A percentile compares a stretch with the other conserved stretches of the same genome.
Evolutionary conservation across 2,888 invertebrate species (phyloP).

Genomic region (Gari tellinella): DNA sequence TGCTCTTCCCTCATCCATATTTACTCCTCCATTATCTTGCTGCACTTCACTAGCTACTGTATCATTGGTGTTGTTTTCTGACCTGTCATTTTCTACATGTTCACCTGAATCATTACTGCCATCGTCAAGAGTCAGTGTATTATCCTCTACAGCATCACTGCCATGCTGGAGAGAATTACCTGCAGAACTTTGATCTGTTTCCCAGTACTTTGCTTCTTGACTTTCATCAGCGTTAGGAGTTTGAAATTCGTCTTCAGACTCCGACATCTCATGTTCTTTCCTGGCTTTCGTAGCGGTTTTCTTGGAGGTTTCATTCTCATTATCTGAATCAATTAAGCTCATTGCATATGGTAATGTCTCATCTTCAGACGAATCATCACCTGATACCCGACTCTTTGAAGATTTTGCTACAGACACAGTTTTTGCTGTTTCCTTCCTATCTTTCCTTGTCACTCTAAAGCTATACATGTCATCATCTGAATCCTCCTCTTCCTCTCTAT

Average conservation of each 20-base stretch:
- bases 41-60: background rate
- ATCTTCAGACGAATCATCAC: background rate
- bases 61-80: background rate
- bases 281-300: constrained; percentile 3
- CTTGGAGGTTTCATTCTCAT: background rate
- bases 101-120: background rate
- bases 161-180: background rate
- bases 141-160: background rate
- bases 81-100: background rate
- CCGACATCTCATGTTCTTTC: constrained; percentile 43
- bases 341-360: constrained; percentile 31
- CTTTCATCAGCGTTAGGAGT: constrained; percentile 22
- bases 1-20: background rate
- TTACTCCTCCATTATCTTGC: background rate
- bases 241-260: constrained; percentile 24
- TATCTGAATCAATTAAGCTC: constrained; percentile 19
- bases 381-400: background rate
- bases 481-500: constrained; percentile 3
- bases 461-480: constrained; percentile 1
- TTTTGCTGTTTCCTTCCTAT: background rate
- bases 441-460: background rate
- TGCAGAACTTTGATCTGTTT: constrained; percentile 4
- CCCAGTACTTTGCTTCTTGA: constrained; percentile 34
- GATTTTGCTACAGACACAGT: background rate
- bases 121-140: background rate